These are phyloP conservation scores for Lepidurus packardi DNA, from an alignment of 1,140 invertebrate species.

Conservation along the genomic window DNA sequence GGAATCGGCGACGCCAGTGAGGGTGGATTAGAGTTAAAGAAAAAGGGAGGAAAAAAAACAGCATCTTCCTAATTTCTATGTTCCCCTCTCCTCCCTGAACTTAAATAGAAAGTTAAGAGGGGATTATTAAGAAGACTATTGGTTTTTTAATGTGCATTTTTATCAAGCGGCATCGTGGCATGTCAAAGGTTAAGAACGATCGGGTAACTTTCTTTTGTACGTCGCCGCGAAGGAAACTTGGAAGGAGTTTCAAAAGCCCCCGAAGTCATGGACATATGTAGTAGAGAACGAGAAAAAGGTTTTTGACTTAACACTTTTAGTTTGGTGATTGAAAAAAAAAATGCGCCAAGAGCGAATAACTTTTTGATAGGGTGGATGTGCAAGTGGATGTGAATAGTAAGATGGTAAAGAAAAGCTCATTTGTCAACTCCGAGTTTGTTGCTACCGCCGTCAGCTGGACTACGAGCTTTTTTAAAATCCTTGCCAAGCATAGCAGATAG, in stretches of 20 bases:
- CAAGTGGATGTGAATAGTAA: not conserved
- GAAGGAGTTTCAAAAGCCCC: not conserved
- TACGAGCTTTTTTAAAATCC: not conserved
- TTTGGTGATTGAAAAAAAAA: no score
- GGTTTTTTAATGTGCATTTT: not conserved
- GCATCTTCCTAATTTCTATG: not conserved
- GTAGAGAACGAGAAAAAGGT: not conserved
- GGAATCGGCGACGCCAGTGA: not conserved
- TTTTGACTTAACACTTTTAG: no score
- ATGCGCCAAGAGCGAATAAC: not conserved
- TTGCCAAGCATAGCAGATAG: no score
- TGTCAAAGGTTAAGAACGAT: not conserved
- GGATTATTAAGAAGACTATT: not conserved
- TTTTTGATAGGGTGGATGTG: not conserved
- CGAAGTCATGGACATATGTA: not conserved
- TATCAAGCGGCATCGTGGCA: slow-evolving; percentile 20
- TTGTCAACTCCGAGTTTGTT: slow-evolving; percentile 4
- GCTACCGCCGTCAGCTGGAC: slow-evolving; percentile 3
- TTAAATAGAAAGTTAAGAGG: not conserved
- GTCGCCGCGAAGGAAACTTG: not conserved
- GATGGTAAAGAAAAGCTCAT: not conserved
- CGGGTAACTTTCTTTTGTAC: not conserved
- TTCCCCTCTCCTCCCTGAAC: not conserved
- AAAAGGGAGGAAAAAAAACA: not conserved
- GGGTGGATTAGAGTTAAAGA: not conserved